Evolutionary conservation across 2,888 invertebrate species (phyloP).

Genomic region (Stenurella melanura): DNA sequence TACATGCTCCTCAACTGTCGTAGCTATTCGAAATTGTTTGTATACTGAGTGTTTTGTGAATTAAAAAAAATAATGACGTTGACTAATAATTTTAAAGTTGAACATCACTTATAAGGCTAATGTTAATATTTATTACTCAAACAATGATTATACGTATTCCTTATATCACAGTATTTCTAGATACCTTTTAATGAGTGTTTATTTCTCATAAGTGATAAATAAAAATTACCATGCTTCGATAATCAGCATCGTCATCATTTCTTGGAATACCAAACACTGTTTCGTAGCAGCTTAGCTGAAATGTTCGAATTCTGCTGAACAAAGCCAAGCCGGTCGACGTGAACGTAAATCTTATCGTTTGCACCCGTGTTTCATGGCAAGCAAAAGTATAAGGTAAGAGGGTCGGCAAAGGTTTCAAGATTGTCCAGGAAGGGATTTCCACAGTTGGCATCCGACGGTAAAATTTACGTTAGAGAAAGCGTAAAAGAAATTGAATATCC

Average conservation of each 20-base stretch:
- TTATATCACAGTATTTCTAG: too few species aligned
- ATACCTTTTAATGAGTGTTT: background rate
- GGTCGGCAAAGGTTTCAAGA: conserved; percentile 22
- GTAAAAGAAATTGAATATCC: conserved; percentile 39
- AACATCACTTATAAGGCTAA: too few species aligned
- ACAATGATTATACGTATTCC: too few species aligned
- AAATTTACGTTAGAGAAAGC: conserved; percentile 32
- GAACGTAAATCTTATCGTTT: conserved; percentile 40
- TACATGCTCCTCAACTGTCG: too few species aligned
- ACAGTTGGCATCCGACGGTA: conserved; percentile 2
- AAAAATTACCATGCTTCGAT: conserved; percentile 29
- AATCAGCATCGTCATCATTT: conserved; percentile 35
- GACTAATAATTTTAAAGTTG: too few species aligned
- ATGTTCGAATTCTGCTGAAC: conserved; percentile 38
- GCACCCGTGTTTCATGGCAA: conserved; percentile 29
- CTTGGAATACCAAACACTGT: conserved; percentile 36
- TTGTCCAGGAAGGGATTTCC: conserved; percentile 15
- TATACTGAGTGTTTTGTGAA: too few species aligned
- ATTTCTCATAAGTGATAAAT: conserved; percentile 12
- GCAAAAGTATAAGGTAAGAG: conserved; percentile 16
- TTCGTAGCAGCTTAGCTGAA: conserved; percentile 26
- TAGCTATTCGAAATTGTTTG: too few species aligned
- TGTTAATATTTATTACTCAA: too few species aligned
- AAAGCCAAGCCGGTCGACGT: conserved; percentile 25
- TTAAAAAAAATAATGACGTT: too few species aligned